Conservation (phyloP, 1,140 invertebrate genomes). For the Drosophila malerkotliana region DNA sequence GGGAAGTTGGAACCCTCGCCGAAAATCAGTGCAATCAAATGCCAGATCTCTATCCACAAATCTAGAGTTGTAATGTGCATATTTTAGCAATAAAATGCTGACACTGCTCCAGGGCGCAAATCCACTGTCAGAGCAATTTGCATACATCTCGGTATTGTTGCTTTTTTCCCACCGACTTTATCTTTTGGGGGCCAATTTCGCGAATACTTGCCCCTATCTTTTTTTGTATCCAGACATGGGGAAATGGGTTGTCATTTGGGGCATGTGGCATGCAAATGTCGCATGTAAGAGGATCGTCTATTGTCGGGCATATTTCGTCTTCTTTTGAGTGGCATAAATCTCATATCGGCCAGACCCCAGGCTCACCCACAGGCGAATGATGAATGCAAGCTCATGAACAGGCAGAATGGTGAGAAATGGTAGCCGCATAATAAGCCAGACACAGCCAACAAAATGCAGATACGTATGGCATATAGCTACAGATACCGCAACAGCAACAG, state of each 20-base stretch:
- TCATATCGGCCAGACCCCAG: slow-evolving; percentile 29
- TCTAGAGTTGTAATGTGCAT: slow-evolving; percentile 54
- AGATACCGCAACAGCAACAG: slow-evolving; percentile 17
- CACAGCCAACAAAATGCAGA: slow-evolving; percentile 34
- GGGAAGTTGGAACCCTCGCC: slow-evolving; percentile 7
- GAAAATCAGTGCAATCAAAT: slow-evolving; percentile 11
- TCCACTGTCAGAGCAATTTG: slow-evolving; percentile 68
- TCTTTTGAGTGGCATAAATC: slow-evolving; percentile 66
- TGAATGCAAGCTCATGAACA: slow-evolving; percentile 54
- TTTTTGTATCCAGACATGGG: not conserved
- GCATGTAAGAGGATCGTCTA: slow-evolving; percentile 12
- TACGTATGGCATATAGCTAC: not conserved
- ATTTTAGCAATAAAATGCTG: slow-evolving; percentile 70
- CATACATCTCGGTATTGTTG: slow-evolving; percentile 48
- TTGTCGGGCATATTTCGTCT: slow-evolving; percentile 57
- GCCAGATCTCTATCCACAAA: slow-evolving; percentile 34
- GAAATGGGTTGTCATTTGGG: slow-evolving; percentile 15
- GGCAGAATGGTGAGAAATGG: slow-evolving; percentile 27
- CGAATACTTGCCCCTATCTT: slow-evolving; percentile 13
- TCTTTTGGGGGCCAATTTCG: slow-evolving; percentile 56
- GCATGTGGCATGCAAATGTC: slow-evolving; percentile 55
- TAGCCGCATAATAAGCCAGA: slow-evolving; percentile 50
- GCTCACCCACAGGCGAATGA: slow-evolving; percentile 23
- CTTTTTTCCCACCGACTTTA: slow-evolving; percentile 18
- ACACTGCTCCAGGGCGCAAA: slow-evolving; percentile 41